Percentiles rank a stretch among this genome's conserved stretches.
These are phyloP conservation scores for Netelia melanura DNA, from an alignment of 2,888 invertebrate species.

Conservation along the genomic window DNA sequence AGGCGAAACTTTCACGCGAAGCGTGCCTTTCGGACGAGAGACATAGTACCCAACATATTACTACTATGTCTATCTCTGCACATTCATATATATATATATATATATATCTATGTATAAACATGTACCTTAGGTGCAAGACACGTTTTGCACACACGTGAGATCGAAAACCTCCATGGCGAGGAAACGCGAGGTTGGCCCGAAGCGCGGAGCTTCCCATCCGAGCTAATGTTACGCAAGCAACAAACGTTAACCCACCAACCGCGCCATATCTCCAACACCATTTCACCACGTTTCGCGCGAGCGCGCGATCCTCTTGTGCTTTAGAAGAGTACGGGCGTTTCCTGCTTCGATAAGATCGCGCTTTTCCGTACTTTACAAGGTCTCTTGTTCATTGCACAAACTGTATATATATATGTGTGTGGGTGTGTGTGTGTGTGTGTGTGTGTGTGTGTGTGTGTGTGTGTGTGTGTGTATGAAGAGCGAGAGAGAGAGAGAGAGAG, in stretches of 20 bases:
- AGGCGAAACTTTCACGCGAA: conserved; percentile 62
- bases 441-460: no score
- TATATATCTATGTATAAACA: neutral
- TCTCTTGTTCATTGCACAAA: conserved; percentile 56
- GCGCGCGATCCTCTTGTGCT: conserved; percentile 21
- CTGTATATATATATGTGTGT: neutral
- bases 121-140: conserved; percentile 5
- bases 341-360: conserved; percentile 67
- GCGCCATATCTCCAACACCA: conserved; percentile 47
- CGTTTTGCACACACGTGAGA: conserved; percentile 43
- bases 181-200: conserved; percentile 45
- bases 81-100: neutral
- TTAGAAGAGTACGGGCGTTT: conserved; percentile 48
- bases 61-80: neutral
- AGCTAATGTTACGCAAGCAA: conserved; percentile 62
- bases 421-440: neutral
- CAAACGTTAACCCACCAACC: conserved; percentile 32
- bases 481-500: conserved; percentile 53
- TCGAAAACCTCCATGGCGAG: conserved; percentile 57
- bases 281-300: conserved; percentile 33
- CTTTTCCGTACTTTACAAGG: conserved; percentile 67
- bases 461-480: neutral
- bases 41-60: conserved; percentile 31
- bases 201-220: conserved; percentile 54
- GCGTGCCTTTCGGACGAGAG: conserved; percentile 49